Base-by-base conservation (phyloP, 1,140 invertebrate genomes). In the Heliconius nattereri region DNA sequence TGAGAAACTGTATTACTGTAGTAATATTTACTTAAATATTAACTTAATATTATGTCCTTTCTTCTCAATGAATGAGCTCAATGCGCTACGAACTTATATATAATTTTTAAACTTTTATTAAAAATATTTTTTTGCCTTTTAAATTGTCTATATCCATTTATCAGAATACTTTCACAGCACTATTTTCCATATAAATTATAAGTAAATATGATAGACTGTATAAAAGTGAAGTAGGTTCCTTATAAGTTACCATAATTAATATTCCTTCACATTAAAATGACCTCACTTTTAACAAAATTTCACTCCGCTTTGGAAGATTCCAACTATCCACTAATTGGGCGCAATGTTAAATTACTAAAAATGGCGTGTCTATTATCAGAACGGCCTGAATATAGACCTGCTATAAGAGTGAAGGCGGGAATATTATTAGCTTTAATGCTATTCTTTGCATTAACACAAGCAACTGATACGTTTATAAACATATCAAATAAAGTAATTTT, bases 311-410 rank as follows among this genome's bases (percentile, higher is more conserved):
- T 60, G n/a, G 57, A 60, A 23, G 57, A 60, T 60, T 9, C n/a
- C 9, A 60, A 60, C 20, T 60, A 60, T 60, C 57, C 57, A 60
- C n/a, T 60, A 60, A 60, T 60, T n/a, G 57, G 57, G 11, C 57
- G 57, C 11, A 60, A 60, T 11, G 57, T 60, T n/a, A 60, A 60
- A 60, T 23, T 60, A 26, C 9, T 60, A 23, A 60, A 23, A 23
- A 60, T 60, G n/a, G 26, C 57, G 0, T 60, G 5, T 23, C 9
- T 60, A 60, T 60, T 60, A 60, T 2, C 57, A 60, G 57, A 60
- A 60, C 0, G 1, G 2, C n/a, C 57, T 26, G 23, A 11, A 26
- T 11, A n/a, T 23, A 60, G 57, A 60, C 3, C 57, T 9, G 23
- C n/a, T 60, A 23, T 60, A 23, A 60, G 57, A 26, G 3, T 11